These are phyloP conservation scores for Delichon dasypus DNA, from an alignment of 2,797 vertebrate species.

Conservation along the genomic window DNA sequence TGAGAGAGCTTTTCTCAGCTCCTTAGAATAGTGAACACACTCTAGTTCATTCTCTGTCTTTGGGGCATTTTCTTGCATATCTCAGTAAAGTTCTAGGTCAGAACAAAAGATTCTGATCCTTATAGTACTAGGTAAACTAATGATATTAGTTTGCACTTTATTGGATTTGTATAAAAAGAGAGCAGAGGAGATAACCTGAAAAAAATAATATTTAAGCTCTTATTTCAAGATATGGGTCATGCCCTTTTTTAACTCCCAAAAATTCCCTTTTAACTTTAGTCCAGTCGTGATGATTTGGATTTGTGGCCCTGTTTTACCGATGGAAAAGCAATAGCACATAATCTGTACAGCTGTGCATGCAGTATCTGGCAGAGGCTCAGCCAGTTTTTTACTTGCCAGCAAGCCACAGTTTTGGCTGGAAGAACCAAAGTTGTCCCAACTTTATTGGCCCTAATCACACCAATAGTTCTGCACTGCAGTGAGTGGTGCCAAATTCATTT, in stretches of 20 bases:
- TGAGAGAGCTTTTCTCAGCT: not conserved
- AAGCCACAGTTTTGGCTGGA: constrained; percentile 19
- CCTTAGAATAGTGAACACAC: not conserved
- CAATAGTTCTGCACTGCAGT: not conserved
- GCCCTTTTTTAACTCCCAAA: not conserved
- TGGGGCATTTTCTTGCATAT: not conserved
- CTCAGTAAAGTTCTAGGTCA: not conserved
- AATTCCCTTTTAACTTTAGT: not conserved
- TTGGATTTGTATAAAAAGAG: not conserved
- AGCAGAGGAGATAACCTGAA: not conserved
- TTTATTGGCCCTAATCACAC: not conserved
- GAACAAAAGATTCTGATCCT: not conserved
- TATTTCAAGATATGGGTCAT: not conserved
- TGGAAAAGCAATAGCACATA: not conserved
- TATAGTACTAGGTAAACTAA: not conserved
- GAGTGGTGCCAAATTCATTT: not conserved
- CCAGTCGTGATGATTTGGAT: not conserved
- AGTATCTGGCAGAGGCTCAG: not conserved
- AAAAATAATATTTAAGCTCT: not conserved
- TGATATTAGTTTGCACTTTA: not conserved
- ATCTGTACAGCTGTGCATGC: constrained; percentile 18
- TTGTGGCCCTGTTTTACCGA: not conserved
- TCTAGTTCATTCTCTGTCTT: not conserved
- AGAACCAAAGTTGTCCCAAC: not conserved
- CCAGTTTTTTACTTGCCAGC: not conserved